A percentile compares a stretch with the other conserved stretches of the same genome.
These are phyloP conservation scores for Orientallactaga sibirica DNA, from an alignment of 2,797 vertebrate species.

Conservation along the genomic window DNA sequence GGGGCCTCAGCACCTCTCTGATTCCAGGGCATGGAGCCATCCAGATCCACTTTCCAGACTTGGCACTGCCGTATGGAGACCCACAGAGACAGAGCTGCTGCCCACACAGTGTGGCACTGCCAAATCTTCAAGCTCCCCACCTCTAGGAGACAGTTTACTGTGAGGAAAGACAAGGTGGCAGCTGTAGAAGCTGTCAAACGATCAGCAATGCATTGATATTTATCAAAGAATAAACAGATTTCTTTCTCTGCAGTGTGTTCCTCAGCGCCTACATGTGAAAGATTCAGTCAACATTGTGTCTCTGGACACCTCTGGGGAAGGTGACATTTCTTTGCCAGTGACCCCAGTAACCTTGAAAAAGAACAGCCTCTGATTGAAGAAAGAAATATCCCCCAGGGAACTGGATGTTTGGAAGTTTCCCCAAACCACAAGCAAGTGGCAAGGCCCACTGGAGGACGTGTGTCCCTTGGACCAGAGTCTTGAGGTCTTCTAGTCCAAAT, in stretches of 20 bases:
- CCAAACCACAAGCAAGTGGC: too few species aligned
- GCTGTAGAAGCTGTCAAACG: not conserved
- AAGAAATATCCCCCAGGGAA: not conserved
- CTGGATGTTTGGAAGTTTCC: not conserved
- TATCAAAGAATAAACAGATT: conserved; percentile 29
- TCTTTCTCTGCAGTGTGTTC: conserved; percentile 56
- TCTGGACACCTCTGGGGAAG: conserved; percentile 5
- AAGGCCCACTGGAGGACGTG: too few species aligned
- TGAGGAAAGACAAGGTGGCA: not conserved
- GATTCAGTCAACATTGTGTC: not conserved
- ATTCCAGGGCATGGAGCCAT: not conserved
- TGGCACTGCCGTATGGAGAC: not conserved
- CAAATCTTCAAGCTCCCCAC: not conserved
- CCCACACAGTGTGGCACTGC: not conserved
- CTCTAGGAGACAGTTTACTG: not conserved
- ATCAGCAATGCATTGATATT: conserved; percentile 12
- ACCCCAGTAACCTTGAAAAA: not conserved
- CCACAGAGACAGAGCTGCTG: not conserved
- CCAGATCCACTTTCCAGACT: not conserved
- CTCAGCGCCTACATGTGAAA: conserved; percentile 38
- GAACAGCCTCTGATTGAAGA: not conserved
- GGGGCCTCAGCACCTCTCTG: not conserved
- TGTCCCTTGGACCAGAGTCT: too few species aligned
- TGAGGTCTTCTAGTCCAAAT: too few species aligned
- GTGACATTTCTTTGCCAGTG: not conserved